A percentile compares a stretch with the other conserved stretches of the same genome.
These are phyloP conservation scores for Physocephala rufipes DNA, from an alignment of 2,888 invertebrate genomes.

Conservation along the genomic window DNA sequence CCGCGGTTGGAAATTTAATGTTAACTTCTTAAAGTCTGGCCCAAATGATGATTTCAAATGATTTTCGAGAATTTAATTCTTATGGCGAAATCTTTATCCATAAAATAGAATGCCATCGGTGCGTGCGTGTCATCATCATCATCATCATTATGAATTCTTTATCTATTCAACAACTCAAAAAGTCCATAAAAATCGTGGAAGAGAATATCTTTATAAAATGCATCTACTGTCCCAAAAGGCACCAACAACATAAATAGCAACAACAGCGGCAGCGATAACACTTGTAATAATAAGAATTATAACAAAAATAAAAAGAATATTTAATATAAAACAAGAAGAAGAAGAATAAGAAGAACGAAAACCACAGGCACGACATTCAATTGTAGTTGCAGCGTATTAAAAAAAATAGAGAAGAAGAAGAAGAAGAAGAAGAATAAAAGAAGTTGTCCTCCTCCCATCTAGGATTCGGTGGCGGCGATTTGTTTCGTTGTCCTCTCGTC, in stretches of 20 bases:
- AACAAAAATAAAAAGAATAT: background rate
- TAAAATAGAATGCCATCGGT: too few species aligned
- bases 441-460: constrained; percentile 45
- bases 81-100: too few species aligned
- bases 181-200: constrained; percentile 23
- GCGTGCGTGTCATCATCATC: too few species aligned
- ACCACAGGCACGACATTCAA: too few species aligned
- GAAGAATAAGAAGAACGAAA: constrained; percentile 15
- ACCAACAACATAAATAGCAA: background rate
- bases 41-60: too few species aligned
- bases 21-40: too few species aligned
- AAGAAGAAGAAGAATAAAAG: constrained; percentile 17
- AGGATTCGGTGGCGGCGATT: constrained; percentile 49
- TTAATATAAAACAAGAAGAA: background rate
- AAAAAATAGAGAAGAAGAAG: background rate
- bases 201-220: constrained; percentile 27
- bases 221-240: background rate
- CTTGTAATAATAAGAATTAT: background rate
- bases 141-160: background rate
- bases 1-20: too few species aligned
- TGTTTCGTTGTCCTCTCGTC: constrained; percentile 46
- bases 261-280: background rate
- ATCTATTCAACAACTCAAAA: constrained; percentile 5
- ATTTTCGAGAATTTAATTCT: too few species aligned
- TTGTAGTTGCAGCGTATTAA: too few species aligned